Base-by-base conservation (phyloP, 1,140 invertebrate species). In the Anoplolepis gracilipes region DNA sequence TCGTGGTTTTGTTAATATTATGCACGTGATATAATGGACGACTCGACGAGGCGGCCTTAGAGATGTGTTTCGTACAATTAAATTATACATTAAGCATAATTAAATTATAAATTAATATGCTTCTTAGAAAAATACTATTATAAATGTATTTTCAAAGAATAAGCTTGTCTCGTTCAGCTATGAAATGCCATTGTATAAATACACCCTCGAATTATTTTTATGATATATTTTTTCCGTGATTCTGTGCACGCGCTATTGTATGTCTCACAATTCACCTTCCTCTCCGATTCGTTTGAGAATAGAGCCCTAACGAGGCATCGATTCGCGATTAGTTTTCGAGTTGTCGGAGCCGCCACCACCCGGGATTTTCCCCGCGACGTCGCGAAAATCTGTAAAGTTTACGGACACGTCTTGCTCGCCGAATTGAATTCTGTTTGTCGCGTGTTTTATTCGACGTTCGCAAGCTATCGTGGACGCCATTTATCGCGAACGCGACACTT, bases 361-460 rank as follows among this genome's bases (percentile, higher is more conserved):
- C 36, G 67, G 49, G 13, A 39, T 57, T 59, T 39, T 79, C 62
- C 1, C 33, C 36, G n/a, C 53, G 46, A 49, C 62, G 1, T 22
- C 36, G n/a, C 53, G 46, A 49, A 49, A 73, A 82, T 82, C 72
- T 82, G 22, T 73, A 73, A 82, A 61, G 49, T 82, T 82, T 33
- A 33, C 78, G 77, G 33, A 69, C 46, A 49, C 67, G 36, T 33
- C 67, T 59, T 57, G 49, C 65, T 72, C 36, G 30, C n/a, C 67
- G 39, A 82, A 82, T 73, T 59, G 78, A 73, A 82, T 72, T 72
- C 53, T 59, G 78, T 82, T 81, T 59, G 78, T 61, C 78, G 72
- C 67, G 55, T 72, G 78, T 82, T 82, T 73, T 70, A 72, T 81
- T 53, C 78, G 49, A 70, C 59, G 72, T 81, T 57, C 78, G 65